phyloP scores from a whole-genome alignment of 1,140 invertebrate species.

The Drosophila chauvacae region DNA sequence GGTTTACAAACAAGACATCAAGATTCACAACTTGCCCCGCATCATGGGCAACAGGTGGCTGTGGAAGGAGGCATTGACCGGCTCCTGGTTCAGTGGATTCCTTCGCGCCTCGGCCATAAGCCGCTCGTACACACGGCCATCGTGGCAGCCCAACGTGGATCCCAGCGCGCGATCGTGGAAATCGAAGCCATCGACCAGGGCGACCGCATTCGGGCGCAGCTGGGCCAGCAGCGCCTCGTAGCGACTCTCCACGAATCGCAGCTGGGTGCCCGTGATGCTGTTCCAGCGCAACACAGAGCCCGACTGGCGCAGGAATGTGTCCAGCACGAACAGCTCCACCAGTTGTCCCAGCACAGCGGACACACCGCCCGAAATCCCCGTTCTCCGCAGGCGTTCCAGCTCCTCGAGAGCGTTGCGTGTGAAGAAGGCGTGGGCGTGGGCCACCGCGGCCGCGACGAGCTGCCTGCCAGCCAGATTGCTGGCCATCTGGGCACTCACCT shows the following conservation, averaged over 20 bases:
- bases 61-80: slow-evolving; percentile 90
- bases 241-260: slow-evolving; percentile 88
- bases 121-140: slow-evolving; percentile 96
- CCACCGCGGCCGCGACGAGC: slow-evolving; percentile 89
- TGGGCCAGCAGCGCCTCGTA: slow-evolving; percentile 88
- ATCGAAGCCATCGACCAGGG: slow-evolving; percentile 96
- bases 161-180: slow-evolving; percentile 91
- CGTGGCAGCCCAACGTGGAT: slow-evolving; percentile 94
- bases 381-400: slow-evolving; percentile 79
- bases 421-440: slow-evolving; percentile 90
- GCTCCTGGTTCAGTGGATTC: slow-evolving; percentile 93
- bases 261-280: slow-evolving; percentile 87
- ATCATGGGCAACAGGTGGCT: slow-evolving; percentile 91
- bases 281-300: slow-evolving; percentile 91
- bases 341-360: slow-evolving; percentile 88
- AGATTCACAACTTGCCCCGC: slow-evolving; percentile 87
- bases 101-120: slow-evolving; percentile 93
- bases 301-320: slow-evolving; percentile 89
- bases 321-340: slow-evolving; percentile 91
- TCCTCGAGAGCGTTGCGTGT: slow-evolving; percentile 87
- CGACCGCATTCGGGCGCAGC: slow-evolving; percentile 94
- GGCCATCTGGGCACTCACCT: slow-evolving; percentile 89
- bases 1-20: not conserved
- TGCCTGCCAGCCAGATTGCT: slow-evolving; percentile 93
- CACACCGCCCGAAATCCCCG: slow-evolving; percentile 85